Base-by-base conservation (phyloP, 2,113 vertebrate species). In the Mirza zaza region DNA sequence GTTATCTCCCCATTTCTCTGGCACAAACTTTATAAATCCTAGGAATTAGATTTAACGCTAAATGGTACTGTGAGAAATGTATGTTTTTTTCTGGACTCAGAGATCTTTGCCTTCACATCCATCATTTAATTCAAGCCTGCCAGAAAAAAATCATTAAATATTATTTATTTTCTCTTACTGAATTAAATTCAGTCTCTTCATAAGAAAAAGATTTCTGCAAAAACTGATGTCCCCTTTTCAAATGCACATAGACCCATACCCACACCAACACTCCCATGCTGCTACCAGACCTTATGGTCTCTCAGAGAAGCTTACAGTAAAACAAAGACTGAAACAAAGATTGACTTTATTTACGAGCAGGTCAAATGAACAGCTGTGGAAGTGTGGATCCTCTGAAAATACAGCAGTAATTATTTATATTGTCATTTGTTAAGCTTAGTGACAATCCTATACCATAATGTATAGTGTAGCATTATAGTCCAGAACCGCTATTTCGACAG, bases 171-270 rank as follows among this genome's bases (percentile, higher is more conserved):
- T 52, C n/a, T 80, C 11, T 23, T 63, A 52, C 8, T 36, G n/a
- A 81, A 65, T 36, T 52, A 73, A 71, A 86, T 63, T 84, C 48
- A 32, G 36, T 73, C 42, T 7, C n/a, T 57, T 91, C 29, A 36
- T 55, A 81, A 65, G 82, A 63, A 91, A 95, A 95, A 48, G 45
- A 36, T 79, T 85, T 77, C 39, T 61, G 42, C 36, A 73, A 91
- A 80, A 79, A 32, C 63, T 36, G 21, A 29, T 9, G 12, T 81
- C 83, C 23, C 18, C 45, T 82, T 87, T 92, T 83, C 68, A 90
- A 67, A 76, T 23, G 36, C 36, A 45, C 8, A n/a, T 15, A 13
- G 12, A 63, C 55, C 36, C 52, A 20, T 17, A 55, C 52, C 17
- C 55, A 9, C 36, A 34, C n/a, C 50, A 7, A 34, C 21, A 10